Base-by-base conservation (phyloP, 2,888 invertebrate genomes). In the Brachylomia viminalis region DNA sequence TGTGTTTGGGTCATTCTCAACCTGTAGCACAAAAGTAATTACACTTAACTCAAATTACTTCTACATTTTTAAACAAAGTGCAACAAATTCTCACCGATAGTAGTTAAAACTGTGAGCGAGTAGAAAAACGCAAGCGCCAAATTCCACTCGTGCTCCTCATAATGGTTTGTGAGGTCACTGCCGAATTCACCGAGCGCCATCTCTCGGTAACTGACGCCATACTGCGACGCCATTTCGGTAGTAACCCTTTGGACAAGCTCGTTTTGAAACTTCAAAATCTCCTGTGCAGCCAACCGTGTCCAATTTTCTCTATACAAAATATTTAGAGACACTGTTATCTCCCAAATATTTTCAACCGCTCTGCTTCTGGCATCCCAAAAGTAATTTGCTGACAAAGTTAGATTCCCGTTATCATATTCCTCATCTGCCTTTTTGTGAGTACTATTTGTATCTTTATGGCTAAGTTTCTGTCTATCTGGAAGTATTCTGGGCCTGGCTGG, bases 41-140 rank as follows among this genome's bases (percentile, higher is more conserved):
- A 47, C 33, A 33, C n/a, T 45, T 52, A 64, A 17, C 20, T 33
- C 45, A 47, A 81, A 74, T 62, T 47, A 80, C 65, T 75, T 72
- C 23, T 75, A 84, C n/a, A 84, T 84, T 79, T 75, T 81, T 56
- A 70, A 77, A 74, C 11, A 56, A 64, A 73, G 54, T 66, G 11
- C 8, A 8, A 47, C 72, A 78, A 75, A 74, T 72, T 96, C 98
- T 98, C 94, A 98, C 98, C 98, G 93, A 98, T 98, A 80, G 98
- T 99, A 69, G 99, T 99, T 89, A 99, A 97, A 85, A 99, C 99
- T 56, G 99, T 99, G 87, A 99, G 97, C 38, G 99, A 99, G 95
- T 99, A 99, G 89, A 99, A 97, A 96, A 99, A 99, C 73, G 99
- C 98, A 91, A 98, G 97, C 74, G 98, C 98, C 93, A 98, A 98